phyloP scores from a whole-genome alignment of 2,797 vertebrate genomes.

The Tamandua tetradactyla region DNA sequence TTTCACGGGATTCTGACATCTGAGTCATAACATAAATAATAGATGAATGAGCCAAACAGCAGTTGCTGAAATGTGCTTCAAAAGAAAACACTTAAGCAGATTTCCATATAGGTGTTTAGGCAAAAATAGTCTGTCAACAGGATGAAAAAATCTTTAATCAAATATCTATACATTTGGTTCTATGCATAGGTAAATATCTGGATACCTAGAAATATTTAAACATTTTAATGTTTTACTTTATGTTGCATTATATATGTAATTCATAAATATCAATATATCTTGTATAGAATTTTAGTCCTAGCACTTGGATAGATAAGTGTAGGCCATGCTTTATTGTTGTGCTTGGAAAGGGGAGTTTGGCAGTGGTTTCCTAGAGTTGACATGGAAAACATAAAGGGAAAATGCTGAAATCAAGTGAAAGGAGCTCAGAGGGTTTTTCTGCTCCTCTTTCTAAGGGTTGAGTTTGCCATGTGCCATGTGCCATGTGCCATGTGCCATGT shows the following conservation, averaged over 20 bases:
- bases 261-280: background rate
- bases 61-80: slow-evolving; percentile 12
- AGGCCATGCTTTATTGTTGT: background rate
- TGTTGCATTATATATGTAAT: background rate
- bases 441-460: background rate
- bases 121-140: slow-evolving; percentile 53
- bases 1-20: slow-evolving; percentile 55
- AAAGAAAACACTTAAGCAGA: slow-evolving; percentile 58
- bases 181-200: background rate
- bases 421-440: background rate
- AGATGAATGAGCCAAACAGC: background rate
- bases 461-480: background rate
- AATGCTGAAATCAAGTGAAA: background rate
- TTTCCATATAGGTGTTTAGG: slow-evolving; percentile 57
- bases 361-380: background rate
- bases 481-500: background rate
- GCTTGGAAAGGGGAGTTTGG: background rate
- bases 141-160: slow-evolving; percentile 33
- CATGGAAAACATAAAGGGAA: background rate
- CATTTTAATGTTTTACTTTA: background rate
- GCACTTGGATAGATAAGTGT: background rate
- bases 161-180: background rate
- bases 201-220: slow-evolving; percentile 14
- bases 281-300: background rate
- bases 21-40: slow-evolving; percentile 37